phyloP scores from a whole-genome alignment of 2,888 invertebrate genomes.

The Sphinx pinastri region DNA sequence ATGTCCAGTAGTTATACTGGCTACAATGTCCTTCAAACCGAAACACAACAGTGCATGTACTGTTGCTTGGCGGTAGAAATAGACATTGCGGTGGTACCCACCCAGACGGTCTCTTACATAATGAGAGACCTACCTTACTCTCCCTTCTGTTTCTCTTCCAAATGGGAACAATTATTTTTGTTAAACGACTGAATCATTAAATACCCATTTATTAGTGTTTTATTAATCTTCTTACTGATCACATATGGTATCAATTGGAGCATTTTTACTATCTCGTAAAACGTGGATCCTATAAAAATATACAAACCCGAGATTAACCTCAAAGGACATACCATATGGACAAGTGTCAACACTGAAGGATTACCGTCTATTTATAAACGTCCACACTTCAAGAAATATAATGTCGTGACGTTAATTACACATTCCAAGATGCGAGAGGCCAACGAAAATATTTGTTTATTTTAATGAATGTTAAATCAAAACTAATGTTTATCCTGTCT shows the following conservation, averaged over 20 bases:
- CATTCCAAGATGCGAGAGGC: constrained; percentile 50
- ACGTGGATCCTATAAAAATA: neutral
- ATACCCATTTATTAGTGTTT: neutral
- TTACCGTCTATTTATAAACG: constrained; percentile 36
- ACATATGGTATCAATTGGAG: neutral
- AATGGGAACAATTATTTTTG: neutral
- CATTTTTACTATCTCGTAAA: neutral
- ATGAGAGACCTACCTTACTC: too few species aligned
- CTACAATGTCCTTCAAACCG: too few species aligned
- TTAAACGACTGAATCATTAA: neutral
- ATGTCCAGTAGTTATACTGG: too few species aligned
- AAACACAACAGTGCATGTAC: too few species aligned
- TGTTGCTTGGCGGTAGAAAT: too few species aligned
- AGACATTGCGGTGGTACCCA: too few species aligned
- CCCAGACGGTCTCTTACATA: too few species aligned
- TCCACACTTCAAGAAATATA: constrained; percentile 54
- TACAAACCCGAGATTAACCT: neutral
- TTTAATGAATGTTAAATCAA: constrained; percentile 70
- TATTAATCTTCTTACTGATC: neutral
- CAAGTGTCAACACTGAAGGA: constrained; percentile 39
- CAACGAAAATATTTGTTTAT: constrained; percentile 65
- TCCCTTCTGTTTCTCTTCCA: neutral
- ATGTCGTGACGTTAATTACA: constrained; percentile 68
- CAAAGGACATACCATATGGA: constrained; percentile 6
- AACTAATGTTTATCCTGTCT: constrained; percentile 70